Evolutionary conservation across 2,797 vertebrate genomes (phyloP).

Genomic region (Myotis myotis): DNA sequence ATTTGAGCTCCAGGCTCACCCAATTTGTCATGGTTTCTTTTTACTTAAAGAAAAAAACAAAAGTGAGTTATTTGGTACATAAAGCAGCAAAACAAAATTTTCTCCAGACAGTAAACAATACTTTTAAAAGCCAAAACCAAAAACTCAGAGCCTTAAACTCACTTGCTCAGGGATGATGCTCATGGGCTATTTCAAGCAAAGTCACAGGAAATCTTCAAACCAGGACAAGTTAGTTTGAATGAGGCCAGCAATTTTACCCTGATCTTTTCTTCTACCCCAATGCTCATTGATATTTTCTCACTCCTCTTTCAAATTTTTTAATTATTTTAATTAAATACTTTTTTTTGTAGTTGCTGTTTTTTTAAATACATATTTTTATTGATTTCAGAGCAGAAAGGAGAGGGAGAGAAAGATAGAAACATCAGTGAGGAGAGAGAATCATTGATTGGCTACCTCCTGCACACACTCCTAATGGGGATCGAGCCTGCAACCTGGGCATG

Average conservation of each 20-base stretch:
- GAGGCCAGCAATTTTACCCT: neutral
- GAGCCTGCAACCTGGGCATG: neutral
- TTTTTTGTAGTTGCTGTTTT: neutral
- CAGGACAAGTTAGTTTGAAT: neutral
- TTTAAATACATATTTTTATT: neutral
- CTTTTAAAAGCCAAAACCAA: slow-evolving; percentile 57
- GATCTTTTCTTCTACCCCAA: neutral
- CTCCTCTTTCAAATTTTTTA: neutral
- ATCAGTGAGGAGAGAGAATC: neutral
- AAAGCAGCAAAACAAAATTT: slow-evolving; percentile 62
- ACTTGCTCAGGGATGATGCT: neutral
- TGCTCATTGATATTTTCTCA: neutral
- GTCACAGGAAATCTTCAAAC: neutral
- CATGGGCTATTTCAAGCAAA: slow-evolving; percentile 19
- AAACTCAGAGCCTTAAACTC: neutral
- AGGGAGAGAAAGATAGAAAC: neutral
- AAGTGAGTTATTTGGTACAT: slow-evolving; percentile 44
- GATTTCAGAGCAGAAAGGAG: neutral
- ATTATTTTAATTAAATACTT: neutral
- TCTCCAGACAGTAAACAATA: slow-evolving; percentile 61
- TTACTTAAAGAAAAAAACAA: slow-evolving; percentile 50
- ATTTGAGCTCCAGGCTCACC: slow-evolving; percentile 68
- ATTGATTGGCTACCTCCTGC: neutral
- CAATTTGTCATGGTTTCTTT: slow-evolving; percentile 71
- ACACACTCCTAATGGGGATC: neutral